These are phyloP conservation scores for Eulemur mongoz DNA, from an alignment of 2,797 vertebrate genomes.

Conservation along the genomic window DNA sequence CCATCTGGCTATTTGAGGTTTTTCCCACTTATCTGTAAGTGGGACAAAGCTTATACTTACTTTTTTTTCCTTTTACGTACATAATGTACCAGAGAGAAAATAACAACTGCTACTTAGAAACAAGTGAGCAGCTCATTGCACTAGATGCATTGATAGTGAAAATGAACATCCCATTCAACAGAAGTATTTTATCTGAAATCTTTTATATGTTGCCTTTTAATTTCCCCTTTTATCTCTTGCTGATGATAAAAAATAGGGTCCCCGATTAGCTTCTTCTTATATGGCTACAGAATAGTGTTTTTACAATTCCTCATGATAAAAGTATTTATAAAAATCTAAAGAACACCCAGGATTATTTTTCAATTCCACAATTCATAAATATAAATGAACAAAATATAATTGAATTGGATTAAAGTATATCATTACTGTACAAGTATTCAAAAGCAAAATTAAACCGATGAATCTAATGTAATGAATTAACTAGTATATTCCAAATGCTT, in stretches of 20 bases:
- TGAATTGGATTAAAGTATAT: not conserved
- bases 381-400: conserved; percentile 11
- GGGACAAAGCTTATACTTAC: not conserved
- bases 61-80: not conserved
- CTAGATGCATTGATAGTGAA: not conserved
- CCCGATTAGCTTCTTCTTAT: not conserved
- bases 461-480: not conserved
- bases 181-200: conserved; percentile 26
- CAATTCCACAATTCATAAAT: conserved; percentile 18
- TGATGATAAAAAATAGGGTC: not conserved
- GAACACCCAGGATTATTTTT: conserved; percentile 19
- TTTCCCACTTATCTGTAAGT: conserved; percentile 3
- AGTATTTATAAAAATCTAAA: not conserved
- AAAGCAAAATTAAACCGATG: conserved; percentile 37
- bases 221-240: not conserved
- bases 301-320: not conserved
- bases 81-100: not conserved
- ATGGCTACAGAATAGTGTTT: not conserved
- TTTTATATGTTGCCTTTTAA: conserved; percentile 23
- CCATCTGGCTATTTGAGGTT: not conserved
- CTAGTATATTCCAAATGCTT: not conserved
- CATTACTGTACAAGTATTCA: not conserved
- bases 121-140: conserved; percentile 8
- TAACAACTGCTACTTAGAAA: not conserved
- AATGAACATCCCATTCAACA: not conserved